Evolutionary conservation across 2,888 invertebrate genomes (phyloP), one percentile per base, ranked within the genome.

Genomic region (Pseudococcus viburni): DNA sequence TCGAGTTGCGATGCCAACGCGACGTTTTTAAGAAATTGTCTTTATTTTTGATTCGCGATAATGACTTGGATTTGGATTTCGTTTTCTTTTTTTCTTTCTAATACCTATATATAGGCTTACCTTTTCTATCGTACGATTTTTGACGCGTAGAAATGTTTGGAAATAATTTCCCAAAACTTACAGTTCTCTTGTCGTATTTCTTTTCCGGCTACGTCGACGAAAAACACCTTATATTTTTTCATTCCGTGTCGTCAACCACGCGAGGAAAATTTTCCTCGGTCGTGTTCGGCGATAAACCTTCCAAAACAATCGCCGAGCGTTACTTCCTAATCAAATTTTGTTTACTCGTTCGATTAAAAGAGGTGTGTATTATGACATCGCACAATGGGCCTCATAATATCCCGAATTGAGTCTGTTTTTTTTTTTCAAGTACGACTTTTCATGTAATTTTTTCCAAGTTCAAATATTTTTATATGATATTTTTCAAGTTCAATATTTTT

Each of bases 331-430:
- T 68, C 68, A 68, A 19, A 68, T 68, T 68, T 22, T 68, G 26
- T 68, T 68, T 26, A 19, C 19, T 68, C 68, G 68, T 68, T 26
- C 68, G 68, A 68, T 68, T 68, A 68, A 68, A 68, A 68, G n/a
- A 55, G 0, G 7, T 33, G 26, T 3, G 26, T 33, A 33, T 33
- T 33, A 2, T 33, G 26, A 33, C 26, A 33, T 33, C 3, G 26
- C 26, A 33, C n/a, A n/a, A n/a, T n/a, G n/a, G n/a, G n/a, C n/a
- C n/a, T n/a, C n/a, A n/a, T n/a, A n/a, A n/a, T n/a, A n/a, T n/a
- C n/a, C n/a, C n/a, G n/a, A n/a, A n/a, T n/a, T n/a, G n/a, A n/a
- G n/a, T n/a, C n/a, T n/a, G n/a, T n/a, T n/a, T n/a, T n/a, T n/a
- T n/a, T n/a, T n/a, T n/a, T n/a, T n/a, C n/a, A n/a, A n/a, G n/a